Evolutionary conservation across 1,140 invertebrate species (phyloP).

Genomic region (Sitophilus oryzae): DNA sequence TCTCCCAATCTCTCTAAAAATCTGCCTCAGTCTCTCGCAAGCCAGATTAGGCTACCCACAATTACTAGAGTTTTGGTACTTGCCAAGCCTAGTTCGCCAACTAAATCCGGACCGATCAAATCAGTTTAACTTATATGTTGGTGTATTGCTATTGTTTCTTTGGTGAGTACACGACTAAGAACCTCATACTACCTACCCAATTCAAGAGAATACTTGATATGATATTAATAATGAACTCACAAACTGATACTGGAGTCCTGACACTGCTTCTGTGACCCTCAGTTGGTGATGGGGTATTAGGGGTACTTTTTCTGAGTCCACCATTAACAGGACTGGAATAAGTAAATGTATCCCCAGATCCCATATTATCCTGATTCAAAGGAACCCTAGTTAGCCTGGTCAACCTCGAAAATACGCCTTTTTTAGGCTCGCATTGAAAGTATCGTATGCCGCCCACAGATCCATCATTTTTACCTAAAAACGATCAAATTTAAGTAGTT

Average conservation of each 20-base stretch:
- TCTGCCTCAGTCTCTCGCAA: no score
- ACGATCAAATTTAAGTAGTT: background rate
- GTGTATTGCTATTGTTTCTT: no score
- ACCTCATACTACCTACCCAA: background rate
- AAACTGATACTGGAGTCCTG: slow-evolving; percentile 44
- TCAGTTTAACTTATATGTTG: no score
- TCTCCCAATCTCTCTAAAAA: no score
- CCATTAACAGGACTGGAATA: slow-evolving; percentile 27
- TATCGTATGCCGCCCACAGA: slow-evolving; percentile 86
- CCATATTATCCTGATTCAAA: slow-evolving; percentile 47
- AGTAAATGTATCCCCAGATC: slow-evolving; percentile 26
- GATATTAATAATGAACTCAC: slow-evolving; percentile 24
- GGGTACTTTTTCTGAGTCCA: slow-evolving; percentile 30
- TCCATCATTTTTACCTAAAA: slow-evolving; percentile 90
- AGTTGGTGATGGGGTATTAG: slow-evolving; percentile 47
- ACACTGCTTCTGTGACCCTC: slow-evolving; percentile 46
- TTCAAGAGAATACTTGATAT: background rate
- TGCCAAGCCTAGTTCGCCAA: no score
- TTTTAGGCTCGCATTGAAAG: slow-evolving; percentile 90
- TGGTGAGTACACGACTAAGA: no score
- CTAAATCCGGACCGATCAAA: no score
- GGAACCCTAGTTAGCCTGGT: slow-evolving; percentile 77
- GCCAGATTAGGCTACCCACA: no score
- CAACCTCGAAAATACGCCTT: slow-evolving; percentile 88
- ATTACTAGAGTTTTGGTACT: no score